Conservation (phyloP, 92 coral and sea anemone genomes). For the Phenganax subtilis region DNA sequence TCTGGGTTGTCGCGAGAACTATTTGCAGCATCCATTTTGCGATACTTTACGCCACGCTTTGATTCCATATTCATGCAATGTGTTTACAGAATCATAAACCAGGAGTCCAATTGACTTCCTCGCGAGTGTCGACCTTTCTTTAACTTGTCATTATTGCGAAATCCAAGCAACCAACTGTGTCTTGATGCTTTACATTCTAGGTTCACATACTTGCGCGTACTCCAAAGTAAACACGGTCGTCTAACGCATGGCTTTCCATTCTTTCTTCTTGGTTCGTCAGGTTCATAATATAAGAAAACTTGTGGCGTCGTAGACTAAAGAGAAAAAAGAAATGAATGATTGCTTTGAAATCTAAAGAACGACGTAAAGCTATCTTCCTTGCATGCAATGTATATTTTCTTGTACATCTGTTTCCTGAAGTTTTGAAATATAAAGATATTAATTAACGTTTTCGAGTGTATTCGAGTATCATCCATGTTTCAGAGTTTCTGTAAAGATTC, state of each 20-base stretch:
- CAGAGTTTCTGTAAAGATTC: no score
- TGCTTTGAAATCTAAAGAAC: no score
- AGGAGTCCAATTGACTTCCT: neutral
- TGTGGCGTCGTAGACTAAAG: neutral
- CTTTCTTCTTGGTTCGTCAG: neutral
- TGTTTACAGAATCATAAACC: neutral
- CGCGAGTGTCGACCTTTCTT: slow-evolving; percentile 25
- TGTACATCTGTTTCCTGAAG: no score
- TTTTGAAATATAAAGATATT: no score
- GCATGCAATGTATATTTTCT: no score
- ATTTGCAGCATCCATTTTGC: neutral
- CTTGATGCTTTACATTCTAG: neutral
- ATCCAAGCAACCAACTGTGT: slow-evolving; percentile 31
- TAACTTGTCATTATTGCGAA: slow-evolving; percentile 25
- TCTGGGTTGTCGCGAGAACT: neutral
- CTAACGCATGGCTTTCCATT: no score
- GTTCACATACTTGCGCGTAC: neutral
- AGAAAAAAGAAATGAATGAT: no score
- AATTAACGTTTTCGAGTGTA: no score
- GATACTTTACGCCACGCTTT: neutral
- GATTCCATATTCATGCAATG: neutral
- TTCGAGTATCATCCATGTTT: no score
- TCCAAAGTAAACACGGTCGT: neutral
- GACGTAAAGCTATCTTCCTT: no score
- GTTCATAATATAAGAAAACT: neutral